Conservation (phyloP, 1,140 invertebrate species). For the Microvelia longipes region DNA sequence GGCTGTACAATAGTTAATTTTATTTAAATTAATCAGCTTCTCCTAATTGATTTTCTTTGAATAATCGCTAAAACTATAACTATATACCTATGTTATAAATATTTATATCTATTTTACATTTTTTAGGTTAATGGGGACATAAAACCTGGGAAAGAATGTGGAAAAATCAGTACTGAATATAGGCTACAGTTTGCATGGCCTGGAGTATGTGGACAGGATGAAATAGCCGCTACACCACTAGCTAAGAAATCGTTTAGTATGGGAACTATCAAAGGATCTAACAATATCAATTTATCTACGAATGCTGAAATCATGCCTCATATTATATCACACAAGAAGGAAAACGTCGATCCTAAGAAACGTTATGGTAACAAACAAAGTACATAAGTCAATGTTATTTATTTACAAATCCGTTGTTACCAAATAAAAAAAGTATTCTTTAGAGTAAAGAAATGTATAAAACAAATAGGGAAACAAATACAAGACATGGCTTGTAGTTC, state of each 20-base stretch:
- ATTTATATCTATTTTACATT: too few species aligned
- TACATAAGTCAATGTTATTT: too few species aligned
- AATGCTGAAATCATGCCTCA: constrained; percentile 25
- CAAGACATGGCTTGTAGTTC: too few species aligned
- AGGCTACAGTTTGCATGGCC: constrained; percentile 77
- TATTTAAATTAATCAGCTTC: too few species aligned
- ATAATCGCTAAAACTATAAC: too few species aligned
- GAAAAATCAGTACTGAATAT: constrained; percentile 64
- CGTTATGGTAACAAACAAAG: background rate
- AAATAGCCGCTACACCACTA: constrained; percentile 6
- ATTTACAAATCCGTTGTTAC: too few species aligned
- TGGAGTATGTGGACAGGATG: constrained; percentile 26
- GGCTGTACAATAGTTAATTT: too few species aligned
- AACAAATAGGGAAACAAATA: too few species aligned
- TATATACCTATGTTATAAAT: too few species aligned
- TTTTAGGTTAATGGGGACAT: background rate
- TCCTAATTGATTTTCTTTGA: too few species aligned
- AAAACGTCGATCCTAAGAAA: constrained; percentile 22
- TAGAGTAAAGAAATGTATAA: too few species aligned
- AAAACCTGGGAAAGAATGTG: background rate
- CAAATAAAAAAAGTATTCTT: too few species aligned
- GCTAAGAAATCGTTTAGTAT: constrained; percentile 71
- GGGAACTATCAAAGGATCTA: constrained; percentile 47
- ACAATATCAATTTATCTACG: background rate
- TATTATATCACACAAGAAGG: constrained; percentile 48